Evolutionary conservation across 2,113 vertebrate genomes (phyloP).

Genomic region (Miniopterus natalensis): DNA sequence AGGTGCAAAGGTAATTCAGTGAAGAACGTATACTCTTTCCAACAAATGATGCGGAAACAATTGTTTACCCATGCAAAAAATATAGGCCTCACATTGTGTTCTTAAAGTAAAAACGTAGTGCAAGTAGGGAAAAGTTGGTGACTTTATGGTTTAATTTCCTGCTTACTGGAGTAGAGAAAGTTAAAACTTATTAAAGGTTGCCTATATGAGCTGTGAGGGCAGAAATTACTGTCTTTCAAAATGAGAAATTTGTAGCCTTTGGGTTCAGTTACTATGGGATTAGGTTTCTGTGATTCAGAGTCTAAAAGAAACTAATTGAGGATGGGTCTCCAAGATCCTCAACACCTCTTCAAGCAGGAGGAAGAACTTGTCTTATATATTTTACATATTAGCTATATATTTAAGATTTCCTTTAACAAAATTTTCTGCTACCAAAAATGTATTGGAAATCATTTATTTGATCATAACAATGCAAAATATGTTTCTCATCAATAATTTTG

Average conservation of each 20-base stretch:
- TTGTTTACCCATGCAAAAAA: neutral
- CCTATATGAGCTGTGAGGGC: neutral
- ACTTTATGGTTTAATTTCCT: neutral
- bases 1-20: neutral
- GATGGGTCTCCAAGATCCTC: neutral
- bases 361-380: neutral
- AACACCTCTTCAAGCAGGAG: neutral
- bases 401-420: neutral
- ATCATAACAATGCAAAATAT: neutral
- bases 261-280: neutral
- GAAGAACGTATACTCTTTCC: neutral
- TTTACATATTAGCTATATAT: neutral
- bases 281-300: neutral
- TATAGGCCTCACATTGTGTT: neutral
- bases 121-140: neutral
- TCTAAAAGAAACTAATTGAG: neutral
- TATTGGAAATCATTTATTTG: neutral
- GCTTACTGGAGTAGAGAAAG: neutral
- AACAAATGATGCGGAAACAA: neutral
- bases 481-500: neutral
- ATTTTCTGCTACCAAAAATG: neutral
- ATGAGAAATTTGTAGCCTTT: neutral
- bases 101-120: neutral
- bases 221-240: neutral
- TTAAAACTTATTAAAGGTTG: neutral